These are phyloP conservation scores for Upupa epops DNA, from an alignment of 2,113 vertebrate species.

Conservation along the genomic window DNA sequence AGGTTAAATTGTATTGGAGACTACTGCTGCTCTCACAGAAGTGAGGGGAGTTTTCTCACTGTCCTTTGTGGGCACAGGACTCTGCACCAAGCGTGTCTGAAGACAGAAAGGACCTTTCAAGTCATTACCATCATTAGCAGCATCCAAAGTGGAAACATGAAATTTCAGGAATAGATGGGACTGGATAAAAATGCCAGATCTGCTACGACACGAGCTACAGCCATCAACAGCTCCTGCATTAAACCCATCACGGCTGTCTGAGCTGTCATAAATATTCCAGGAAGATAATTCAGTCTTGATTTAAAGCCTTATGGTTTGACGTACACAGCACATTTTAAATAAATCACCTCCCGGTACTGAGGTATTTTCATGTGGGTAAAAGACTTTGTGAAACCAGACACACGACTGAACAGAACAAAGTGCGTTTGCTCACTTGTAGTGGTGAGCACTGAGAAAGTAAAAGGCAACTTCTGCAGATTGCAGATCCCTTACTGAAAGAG, in stretches of 20 bases:
- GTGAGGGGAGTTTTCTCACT: background rate
- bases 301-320: background rate
- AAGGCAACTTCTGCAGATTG: background rate
- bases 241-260: background rate
- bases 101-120: background rate
- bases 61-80: background rate
- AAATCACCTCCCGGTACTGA: background rate
- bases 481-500: background rate
- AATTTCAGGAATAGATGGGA: background rate
- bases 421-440: background rate
- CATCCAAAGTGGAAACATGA: background rate
- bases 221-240: fast-evolving
- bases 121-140: background rate
- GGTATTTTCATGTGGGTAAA: background rate
- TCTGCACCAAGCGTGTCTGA: background rate
- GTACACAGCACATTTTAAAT: background rate
- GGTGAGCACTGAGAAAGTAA: background rate
- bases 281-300: background rate
- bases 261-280: background rate
- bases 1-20: background rate
- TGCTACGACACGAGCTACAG: background rate
- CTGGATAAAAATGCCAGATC: background rate
- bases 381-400: background rate
- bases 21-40: background rate
- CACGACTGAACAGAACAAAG: background rate